Evolutionary conservation across 1,140 invertebrate genomes (phyloP), one percentile per base, ranked within the genome.

Genomic region (Brachionus angularis): DNA sequence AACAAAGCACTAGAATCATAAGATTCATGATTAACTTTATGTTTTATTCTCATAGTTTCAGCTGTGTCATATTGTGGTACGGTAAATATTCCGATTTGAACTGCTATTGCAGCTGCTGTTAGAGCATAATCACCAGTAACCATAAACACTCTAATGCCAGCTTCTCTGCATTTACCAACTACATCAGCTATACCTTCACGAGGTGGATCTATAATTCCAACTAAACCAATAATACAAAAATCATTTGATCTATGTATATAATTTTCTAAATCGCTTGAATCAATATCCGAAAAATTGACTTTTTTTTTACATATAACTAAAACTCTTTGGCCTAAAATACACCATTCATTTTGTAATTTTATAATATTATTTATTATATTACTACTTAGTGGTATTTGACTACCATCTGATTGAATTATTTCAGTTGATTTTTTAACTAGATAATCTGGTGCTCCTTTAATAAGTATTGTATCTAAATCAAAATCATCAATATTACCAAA

Each of bases 171-270:
- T 50, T 88, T 87, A 49, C 88, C 86, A 71, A 98, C 89, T 1
- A 93, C 88, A 77, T 93, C 89, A 3, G 88, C 82, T 1, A 95
- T 93, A 42, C 84, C 89, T 77, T 89, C 87, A 50, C 94, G 82
- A 7, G 94, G 94, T 64, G 96, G 95, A 85, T 98, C 96, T 75
- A 93, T 90, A 74, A 98, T 95, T 4, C 95, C 96, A 71, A 95
- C 91, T 73, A 96, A 83, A 16, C 96, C 96, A 58, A 91, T 85
- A 81, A 90, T 97, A 61, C 88, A 85, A 33, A 98, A 80, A 73
- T 90, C 87, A 47, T 64, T 36, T 25, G 53, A 39, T 21, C 39
- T 23, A 23, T 58, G 16, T 25, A 58, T 21, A 39, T 39, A 58
- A 29, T 27, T 58, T 58, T 58, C 53, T 0, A 58, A 8, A 12